Base-by-base conservation (phyloP, 1,140 invertebrate species). In the Charaxes varanes region DNA sequence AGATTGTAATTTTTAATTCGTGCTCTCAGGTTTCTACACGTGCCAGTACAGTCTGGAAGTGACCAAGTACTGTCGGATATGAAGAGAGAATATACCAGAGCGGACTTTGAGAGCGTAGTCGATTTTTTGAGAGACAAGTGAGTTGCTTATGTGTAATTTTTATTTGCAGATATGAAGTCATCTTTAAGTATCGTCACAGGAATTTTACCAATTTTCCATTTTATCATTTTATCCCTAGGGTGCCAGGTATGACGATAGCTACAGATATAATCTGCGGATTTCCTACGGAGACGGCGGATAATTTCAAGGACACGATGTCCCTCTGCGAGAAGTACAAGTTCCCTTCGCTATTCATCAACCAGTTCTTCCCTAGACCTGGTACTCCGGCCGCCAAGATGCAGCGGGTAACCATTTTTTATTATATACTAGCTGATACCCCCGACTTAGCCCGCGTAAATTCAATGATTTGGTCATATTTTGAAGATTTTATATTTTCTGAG, bases 211-310 rank as follows among this genome's bases (percentile, higher is more conserved):
- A n/a, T 15, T 7, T 18, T 6, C 17, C 3, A 16, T 35, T 33
- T 22, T 13, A 46, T 42, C 1, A 10, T 6, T 30, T n/a, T 17
- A 19, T 11, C 4, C 6, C 62, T n/a, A 94, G 92, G 55, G 93
- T 97, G 2, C 91, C 92, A 0, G 91, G 90, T 2, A 88, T 99
- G 4, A 98, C 95, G 1, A 96, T 99, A 59, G 97, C 96, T 0
- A 99, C 98, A 0, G 98, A 99, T 77, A 94, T 99, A 18, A 99
- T 99, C 62, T 99, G 97, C 83, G 98, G 97, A 0, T 99, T 99
- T 82, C 98, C 98, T 0, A 98, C 95, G 2, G 98, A 99, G 87
- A 98, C 94, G 0, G 91, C 94, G 11, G 70, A 87, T 47, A 94
- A 99, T 84, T 99, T 99, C 84, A 87, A 94, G 24, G 90, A 96